phyloP scores from a whole-genome alignment of 1,140 invertebrate genomes.

The Doryteuthis pealeii region DNA sequence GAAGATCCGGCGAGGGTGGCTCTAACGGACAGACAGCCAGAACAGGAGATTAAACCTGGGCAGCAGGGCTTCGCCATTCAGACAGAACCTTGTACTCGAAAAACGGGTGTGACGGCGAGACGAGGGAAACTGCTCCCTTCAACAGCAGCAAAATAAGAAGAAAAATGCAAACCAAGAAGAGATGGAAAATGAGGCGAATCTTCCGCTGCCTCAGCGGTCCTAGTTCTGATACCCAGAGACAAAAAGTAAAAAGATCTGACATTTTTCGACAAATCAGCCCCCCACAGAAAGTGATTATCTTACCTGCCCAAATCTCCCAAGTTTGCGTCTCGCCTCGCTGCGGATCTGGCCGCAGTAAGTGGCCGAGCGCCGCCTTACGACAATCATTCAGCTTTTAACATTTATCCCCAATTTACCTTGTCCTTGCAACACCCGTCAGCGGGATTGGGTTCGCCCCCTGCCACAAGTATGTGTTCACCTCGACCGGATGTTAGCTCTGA shows the following conservation, averaged over 20 bases:
- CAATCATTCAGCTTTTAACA: constrained; percentile 14
- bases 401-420: constrained; percentile 26
- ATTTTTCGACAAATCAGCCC: constrained; percentile 56
- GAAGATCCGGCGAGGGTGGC: neutral
- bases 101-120: neutral
- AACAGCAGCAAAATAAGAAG: too few relatives aligned
- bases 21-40: neutral
- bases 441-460: neutral
- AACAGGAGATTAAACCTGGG: neutral
- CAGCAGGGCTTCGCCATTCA: neutral
- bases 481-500: neutral
- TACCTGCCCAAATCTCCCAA: constrained; percentile 21
- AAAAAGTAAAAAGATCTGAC: constrained; percentile 29
- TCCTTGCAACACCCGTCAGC: constrained; percentile 14
- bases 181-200: neutral
- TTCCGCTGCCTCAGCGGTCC: too few relatives aligned
- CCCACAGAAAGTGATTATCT: constrained; percentile 51
- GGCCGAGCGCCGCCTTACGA: constrained; percentile 18
- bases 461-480: neutral
- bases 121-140: constrained; percentile 17
- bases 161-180: too few relatives aligned
- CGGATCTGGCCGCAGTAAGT: constrained; percentile 28
- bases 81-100: neutral
- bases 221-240: too few relatives aligned
- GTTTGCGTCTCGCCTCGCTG: constrained; percentile 32